Conservation (phyloP, 2,888 invertebrate genomes). For the Drosophila mulleri region DNA sequence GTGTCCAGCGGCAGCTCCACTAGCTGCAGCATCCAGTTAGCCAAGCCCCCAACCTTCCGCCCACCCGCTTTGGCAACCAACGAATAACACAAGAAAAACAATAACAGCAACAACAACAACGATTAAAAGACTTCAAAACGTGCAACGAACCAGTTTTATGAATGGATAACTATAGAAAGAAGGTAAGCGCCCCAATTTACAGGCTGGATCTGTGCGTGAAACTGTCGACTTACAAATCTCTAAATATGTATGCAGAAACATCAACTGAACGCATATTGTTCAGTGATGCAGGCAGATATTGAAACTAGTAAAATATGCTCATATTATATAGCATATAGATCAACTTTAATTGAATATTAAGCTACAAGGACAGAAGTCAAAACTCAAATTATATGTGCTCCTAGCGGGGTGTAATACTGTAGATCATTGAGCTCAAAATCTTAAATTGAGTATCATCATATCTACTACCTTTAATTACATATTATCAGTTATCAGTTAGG, state of each 20-base stretch:
- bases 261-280: neutral
- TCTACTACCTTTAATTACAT: too few relatives aligned
- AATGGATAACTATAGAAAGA: conserved; percentile 85
- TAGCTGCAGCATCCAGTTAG: conserved; percentile 31
- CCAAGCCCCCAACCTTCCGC: conserved; percentile 38
- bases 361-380: too few relatives aligned
- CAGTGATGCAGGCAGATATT: neutral
- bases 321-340: too few relatives aligned
- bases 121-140: conserved; percentile 18
- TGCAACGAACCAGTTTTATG: conserved; percentile 61
- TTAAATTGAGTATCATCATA: too few relatives aligned
- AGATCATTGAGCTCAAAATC: too few relatives aligned
- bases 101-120: conserved; percentile 4
- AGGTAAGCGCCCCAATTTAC: conserved; percentile 70
- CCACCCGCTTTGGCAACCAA: conserved; percentile 39
- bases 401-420: too few relatives aligned
- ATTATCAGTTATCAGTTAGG: neutral
- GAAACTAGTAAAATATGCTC: neutral
- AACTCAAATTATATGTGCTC: too few relatives aligned
- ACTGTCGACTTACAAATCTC: neutral
- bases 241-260: neutral
- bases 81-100: conserved; percentile 22
- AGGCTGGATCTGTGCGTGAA: neutral
- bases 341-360: too few relatives aligned
- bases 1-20: conserved; percentile 45